phyloP scores from a whole-genome alignment of 2,797 vertebrate species.

The Halcyon chelicuti region DNA sequence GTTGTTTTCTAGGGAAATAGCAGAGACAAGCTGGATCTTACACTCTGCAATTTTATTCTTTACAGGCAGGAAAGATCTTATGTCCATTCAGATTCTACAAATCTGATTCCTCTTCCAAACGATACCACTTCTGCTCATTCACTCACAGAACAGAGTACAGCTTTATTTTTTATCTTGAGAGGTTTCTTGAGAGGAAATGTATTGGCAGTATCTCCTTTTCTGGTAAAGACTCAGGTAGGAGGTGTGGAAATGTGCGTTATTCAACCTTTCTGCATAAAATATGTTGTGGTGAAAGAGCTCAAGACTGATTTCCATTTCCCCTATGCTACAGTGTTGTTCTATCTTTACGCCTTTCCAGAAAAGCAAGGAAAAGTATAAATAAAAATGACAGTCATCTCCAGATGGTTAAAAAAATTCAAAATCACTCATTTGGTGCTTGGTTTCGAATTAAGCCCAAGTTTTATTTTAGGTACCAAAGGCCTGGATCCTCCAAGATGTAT shows the following conservation, averaged over 20 bases:
- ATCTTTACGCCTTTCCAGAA: conserved; percentile 17
- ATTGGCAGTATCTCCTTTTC: not conserved
- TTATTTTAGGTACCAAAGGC: conserved; percentile 4
- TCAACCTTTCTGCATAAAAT: conserved; percentile 22
- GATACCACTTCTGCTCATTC: not conserved
- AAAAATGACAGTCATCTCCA: conserved; percentile 19
- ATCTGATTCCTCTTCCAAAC: not conserved
- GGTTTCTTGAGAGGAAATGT: not conserved
- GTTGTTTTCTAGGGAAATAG: not conserved
- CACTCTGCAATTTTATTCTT: not conserved
- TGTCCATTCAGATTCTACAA: not conserved
- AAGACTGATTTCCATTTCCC: conserved; percentile 29
- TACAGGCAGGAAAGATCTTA: not conserved
- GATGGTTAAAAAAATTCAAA: not conserved
- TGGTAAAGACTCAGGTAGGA: not conserved
- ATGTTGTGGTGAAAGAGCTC: not conserved
- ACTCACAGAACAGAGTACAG: not conserved
- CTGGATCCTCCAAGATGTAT: not conserved
- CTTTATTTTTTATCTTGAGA: not conserved
- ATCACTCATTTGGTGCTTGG: not conserved
- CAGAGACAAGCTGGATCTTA: not conserved
- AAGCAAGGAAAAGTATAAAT: not conserved
- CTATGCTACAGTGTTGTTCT: not conserved
- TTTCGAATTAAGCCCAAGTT: not conserved
- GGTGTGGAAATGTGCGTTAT: conserved; percentile 1